Evolutionary conservation across 2,888 invertebrate species (phyloP).

Genomic region (Aromia moschata): DNA sequence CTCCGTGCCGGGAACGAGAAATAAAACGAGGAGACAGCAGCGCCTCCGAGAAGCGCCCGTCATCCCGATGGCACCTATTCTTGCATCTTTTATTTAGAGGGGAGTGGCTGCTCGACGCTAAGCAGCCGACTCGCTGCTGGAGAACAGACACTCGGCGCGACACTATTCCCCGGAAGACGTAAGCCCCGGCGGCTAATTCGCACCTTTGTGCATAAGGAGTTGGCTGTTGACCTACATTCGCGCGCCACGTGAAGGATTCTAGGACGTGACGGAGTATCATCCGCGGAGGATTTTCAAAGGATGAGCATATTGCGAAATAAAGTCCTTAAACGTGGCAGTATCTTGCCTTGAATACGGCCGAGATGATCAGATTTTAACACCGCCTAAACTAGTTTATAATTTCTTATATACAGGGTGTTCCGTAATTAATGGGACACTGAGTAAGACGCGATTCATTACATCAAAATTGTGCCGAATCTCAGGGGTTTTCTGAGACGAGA

Average conservation of each 20-base stretch:
- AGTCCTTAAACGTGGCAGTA: too few relatives aligned
- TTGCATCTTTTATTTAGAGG: background rate
- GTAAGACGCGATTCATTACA: too few relatives aligned
- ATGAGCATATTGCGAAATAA: too few relatives aligned
- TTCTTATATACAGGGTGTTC: too few relatives aligned
- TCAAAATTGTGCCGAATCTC: too few relatives aligned
- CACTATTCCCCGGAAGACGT: background rate
- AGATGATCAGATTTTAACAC: too few relatives aligned
- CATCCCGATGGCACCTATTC: background rate
- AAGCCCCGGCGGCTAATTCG: conserved; percentile 1
- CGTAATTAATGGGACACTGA: too few relatives aligned
- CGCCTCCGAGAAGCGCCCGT: background rate
- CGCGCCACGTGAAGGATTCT: background rate
- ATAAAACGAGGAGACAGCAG: background rate
- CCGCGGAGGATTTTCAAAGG: too few relatives aligned
- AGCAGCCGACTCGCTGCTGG: background rate
- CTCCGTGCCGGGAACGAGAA: too few relatives aligned
- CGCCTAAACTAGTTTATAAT: too few relatives aligned
- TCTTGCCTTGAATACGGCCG: too few relatives aligned
- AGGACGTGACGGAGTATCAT: background rate
- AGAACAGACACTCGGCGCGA: background rate
- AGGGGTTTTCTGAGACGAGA: too few relatives aligned
- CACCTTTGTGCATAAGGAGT: background rate
- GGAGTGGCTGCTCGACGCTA: background rate
- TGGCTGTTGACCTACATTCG: conserved; percentile 8